Evolutionary conservation across 2,888 invertebrate species (phyloP), one percentile per base, ranked within the genome.

Genomic region (Dascillus cervinus): DNA sequence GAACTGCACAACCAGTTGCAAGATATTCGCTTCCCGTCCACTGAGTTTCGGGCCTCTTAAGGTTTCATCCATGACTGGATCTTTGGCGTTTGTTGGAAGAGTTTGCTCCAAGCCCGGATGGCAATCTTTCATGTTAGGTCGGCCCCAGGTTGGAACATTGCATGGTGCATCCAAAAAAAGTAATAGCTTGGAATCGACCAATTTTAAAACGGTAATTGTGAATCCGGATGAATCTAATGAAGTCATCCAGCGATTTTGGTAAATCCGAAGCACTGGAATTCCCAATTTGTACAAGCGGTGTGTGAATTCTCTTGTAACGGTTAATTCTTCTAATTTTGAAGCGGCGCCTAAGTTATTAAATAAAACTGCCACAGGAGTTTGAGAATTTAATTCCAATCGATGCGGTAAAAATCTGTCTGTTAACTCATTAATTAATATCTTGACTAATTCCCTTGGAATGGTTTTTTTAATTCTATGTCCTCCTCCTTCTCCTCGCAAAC

Each of bases 141-240:
- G 15, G 11, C 31, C 26, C 80, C 79, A 79, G 19, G 67, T 67
- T 4, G 72, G 67, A 2, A 75, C 77, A 11, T 61, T 60, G 0
- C 79, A 77, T 5, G 67, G 62, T 3, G 64, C 66, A 50, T 83
- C 81, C 11, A 82, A 61, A 23, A 71, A 67, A 3, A 63, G 52
- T 34, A 81, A 39, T 61, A 79, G 64, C 14, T 64, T 47, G 3
- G 54, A 37, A 31, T 70, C 60, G 6, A 62, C 64, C 5, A 79
- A 53, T 43, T 75, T 73, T 5, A 84, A 50, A 10, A 90, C 46
- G 8, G 85, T 81, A 13, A 91, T 68, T 43, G 84, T 82, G 46
- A 87, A 69, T 4, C 88, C 89, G 30, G 78, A 74, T 73, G 82
- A 83, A 51, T 87, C 80, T 24, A 88, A 58, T 0, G 87, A 85